These are phyloP conservation scores for Drosophila anomalata DNA, from an alignment of 2,888 invertebrate species.

Conservation along the genomic window DNA sequence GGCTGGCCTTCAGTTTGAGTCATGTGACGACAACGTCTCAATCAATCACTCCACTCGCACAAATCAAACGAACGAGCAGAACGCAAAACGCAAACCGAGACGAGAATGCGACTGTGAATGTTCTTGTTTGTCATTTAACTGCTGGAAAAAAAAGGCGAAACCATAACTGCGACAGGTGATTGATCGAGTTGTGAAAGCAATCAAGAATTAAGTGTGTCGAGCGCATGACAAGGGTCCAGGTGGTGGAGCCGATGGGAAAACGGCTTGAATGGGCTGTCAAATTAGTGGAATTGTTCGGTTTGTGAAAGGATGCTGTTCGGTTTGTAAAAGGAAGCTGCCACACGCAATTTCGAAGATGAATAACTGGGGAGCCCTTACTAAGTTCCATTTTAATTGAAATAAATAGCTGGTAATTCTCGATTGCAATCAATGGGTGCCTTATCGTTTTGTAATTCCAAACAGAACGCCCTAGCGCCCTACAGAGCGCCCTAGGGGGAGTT, in stretches of 20 bases:
- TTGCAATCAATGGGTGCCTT: not conserved
- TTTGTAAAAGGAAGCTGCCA: not conserved
- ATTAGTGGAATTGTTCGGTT: not conserved
- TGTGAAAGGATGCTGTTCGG: not conserved
- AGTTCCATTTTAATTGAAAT: not conserved
- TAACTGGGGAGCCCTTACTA: too few relatives aligned
- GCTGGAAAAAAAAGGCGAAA: not conserved
- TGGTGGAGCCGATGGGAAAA: not conserved
- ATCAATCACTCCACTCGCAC: slow-evolving; percentile 23
- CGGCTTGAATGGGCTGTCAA: not conserved
- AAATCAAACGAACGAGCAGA: slow-evolving; percentile 26
- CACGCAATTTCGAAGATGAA: not conserved
- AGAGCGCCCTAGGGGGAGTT: not conserved
- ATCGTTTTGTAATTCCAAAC: not conserved
- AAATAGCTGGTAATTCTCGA: not conserved
- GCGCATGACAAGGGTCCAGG: slow-evolving; percentile 3
- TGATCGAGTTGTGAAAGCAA: slow-evolving; percentile 28
- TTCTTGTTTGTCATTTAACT: slow-evolving; percentile 31
- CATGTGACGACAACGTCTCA: slow-evolving; percentile 43
- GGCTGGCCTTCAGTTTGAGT: slow-evolving; percentile 16
- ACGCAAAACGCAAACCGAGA: slow-evolving; percentile 13
- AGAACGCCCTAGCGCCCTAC: not conserved
- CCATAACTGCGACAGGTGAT: slow-evolving; percentile 12
- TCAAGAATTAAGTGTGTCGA: slow-evolving; percentile 31
- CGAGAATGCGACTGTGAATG: slow-evolving; percentile 7